Evolutionary conservation across 2,888 invertebrate genomes (phyloP).

Genomic region (Psylliodes chrysocephalus): DNA sequence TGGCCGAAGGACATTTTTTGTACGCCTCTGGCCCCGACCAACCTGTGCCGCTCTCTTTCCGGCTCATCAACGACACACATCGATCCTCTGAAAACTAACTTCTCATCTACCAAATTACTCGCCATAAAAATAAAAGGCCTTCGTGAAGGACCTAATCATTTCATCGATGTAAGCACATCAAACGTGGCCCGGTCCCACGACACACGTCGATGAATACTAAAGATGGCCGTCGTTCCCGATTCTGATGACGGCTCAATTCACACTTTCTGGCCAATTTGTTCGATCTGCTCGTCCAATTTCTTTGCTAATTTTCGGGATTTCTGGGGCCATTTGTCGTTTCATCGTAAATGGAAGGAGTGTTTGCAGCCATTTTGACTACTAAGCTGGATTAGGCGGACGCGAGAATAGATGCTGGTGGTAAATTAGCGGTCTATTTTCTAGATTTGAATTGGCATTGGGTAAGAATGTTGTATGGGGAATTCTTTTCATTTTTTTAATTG

Average conservation of each 20-base stretch:
- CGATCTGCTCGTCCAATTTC: constrained; percentile 36
- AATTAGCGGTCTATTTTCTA: not conserved
- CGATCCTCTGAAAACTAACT: constrained; percentile 31
- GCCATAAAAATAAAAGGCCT: constrained; percentile 37
- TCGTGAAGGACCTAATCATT: constrained; percentile 36
- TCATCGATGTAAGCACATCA: constrained; percentile 36
- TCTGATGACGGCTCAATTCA: constrained; percentile 39
- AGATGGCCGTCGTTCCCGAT: constrained; percentile 31
- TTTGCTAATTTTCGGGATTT: constrained; percentile 37
- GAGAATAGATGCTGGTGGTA: not conserved
- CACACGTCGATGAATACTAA: constrained; percentile 36
- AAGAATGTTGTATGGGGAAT: too few relatives aligned
- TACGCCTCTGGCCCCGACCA: constrained; percentile 33
- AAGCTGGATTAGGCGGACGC: not conserved
- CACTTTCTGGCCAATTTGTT: constrained; percentile 37
- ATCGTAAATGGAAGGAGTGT: constrained; percentile 22
- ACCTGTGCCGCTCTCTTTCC: constrained; percentile 46
- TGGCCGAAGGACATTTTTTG: too few relatives aligned
- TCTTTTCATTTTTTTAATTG: too few relatives aligned
- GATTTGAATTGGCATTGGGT: too few relatives aligned
- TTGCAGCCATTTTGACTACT: constrained; percentile 9
- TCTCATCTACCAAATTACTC: constrained; percentile 32
- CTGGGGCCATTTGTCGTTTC: constrained; percentile 27
- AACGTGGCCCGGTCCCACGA: constrained; percentile 28
- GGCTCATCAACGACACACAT: constrained; percentile 28